phyloP scores from a whole-genome alignment of 2,888 invertebrate genomes.

The Polylopha cassiicola region DNA sequence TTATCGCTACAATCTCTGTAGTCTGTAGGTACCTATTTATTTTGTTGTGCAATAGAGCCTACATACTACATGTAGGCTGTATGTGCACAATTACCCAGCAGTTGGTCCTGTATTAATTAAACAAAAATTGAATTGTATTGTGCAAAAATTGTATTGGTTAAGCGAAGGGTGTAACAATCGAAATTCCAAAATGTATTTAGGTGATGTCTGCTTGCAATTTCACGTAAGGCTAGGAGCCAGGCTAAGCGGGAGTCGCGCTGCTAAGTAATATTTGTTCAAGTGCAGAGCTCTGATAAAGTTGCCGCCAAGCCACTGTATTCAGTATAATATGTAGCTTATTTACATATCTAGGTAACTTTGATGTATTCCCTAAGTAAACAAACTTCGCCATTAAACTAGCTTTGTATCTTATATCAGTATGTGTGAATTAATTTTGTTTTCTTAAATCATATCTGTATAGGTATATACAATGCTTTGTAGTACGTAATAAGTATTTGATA shows the following conservation, averaged over 20 bases:
- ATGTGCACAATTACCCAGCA: too few species aligned
- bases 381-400: background rate
- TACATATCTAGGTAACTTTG: conserved; percentile 9
- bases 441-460: too few species aligned
- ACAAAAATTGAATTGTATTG: too few species aligned
- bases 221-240: conserved; percentile 11
- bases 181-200: conserved; percentile 20
- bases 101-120: too few species aligned
- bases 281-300: conserved; percentile 30
- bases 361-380: background rate
- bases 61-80: too few species aligned
- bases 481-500: too few species aligned
- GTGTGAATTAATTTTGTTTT: too few species aligned
- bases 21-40: too few species aligned
- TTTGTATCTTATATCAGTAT: too few species aligned
- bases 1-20: too few species aligned
- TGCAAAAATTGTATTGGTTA: background rate
- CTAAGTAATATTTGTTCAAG: conserved; percentile 32
- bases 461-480: too few species aligned
- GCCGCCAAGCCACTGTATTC: conserved; percentile 23
- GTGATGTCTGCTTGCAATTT: conserved; percentile 17
- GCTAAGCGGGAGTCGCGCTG: conserved; percentile 15
- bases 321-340: conserved; percentile 19
- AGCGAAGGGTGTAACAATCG: conserved; percentile 8
- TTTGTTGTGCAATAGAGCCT: too few species aligned